These are phyloP conservation scores for Hydractinia symbiolongicarpus DNA, from an alignment of 30 jellyfish, hydroid and myxozoan genomes.

Conservation along the genomic window DNA sequence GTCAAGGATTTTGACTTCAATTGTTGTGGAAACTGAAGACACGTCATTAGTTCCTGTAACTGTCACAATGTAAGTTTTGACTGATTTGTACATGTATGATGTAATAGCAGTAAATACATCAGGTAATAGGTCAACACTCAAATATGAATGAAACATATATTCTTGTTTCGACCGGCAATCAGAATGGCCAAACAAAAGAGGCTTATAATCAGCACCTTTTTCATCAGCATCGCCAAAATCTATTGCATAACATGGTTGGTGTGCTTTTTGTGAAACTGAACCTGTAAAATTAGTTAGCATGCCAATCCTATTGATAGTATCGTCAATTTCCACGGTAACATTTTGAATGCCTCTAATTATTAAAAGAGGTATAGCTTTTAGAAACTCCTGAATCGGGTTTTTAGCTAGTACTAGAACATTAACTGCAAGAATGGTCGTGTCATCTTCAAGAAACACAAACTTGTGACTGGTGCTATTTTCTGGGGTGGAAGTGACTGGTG, in stretches of 20 bases:
- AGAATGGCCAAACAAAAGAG: not conserved
- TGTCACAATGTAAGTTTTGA: constrained; percentile 8
- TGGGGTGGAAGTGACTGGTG: not conserved
- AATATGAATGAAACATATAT: not conserved
- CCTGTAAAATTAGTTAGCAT: not conserved
- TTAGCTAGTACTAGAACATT: not conserved
- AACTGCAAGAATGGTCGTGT: not conserved
- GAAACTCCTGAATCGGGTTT: not conserved
- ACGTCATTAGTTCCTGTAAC: not conserved
- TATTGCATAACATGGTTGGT: constrained; percentile 6
- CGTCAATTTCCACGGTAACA: constrained; percentile 1
- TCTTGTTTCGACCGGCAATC: constrained; percentile 1
- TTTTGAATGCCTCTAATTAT: not conserved
- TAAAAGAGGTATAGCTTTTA: not conserved
- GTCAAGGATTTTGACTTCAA: not conserved
- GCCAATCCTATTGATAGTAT: not conserved
- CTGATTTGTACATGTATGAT: not conserved
- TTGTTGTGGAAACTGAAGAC: not conserved
- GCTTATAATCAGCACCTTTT: not conserved
- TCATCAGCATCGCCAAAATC: not conserved
- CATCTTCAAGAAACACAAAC: not conserved
- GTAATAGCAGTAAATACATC: not conserved
- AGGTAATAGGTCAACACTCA: not conserved
- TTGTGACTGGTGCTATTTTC: not conserved
- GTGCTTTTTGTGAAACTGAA: not conserved